phyloP scores from a whole-genome alignment of 2,888 invertebrate species.

The Cosmorhoe ocellata region DNA sequence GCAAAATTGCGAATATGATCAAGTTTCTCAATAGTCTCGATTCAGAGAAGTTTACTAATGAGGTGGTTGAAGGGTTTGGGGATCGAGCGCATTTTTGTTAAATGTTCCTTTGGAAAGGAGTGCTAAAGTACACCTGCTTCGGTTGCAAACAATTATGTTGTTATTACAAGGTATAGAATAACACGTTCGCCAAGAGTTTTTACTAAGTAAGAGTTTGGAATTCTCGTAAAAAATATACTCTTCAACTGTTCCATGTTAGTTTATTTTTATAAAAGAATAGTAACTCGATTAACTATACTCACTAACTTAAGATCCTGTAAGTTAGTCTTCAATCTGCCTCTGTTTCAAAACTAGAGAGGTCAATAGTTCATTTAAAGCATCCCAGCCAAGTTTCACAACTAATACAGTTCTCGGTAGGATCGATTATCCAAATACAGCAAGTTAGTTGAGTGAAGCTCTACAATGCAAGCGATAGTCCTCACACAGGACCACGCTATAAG shows the following conservation, averaged over 20 bases:
- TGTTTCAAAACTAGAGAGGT: constrained; percentile 17
- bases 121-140: constrained; percentile 1
- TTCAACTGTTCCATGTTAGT: too few species aligned
- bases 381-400: constrained; percentile 24
- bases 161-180: too few species aligned
- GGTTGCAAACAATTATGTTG: too few species aligned
- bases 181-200: too few species aligned
- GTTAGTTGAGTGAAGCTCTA: constrained; percentile 9
- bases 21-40: constrained; percentile 23
- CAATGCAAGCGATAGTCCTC: constrained; percentile 17
- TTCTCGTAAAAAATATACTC: too few species aligned
- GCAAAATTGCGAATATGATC: constrained; percentile 21
- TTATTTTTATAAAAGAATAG: too few species aligned
- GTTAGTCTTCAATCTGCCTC: constrained; percentile 2
- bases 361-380: constrained; percentile 19
- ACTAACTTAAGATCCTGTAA: too few species aligned
- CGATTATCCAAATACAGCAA: constrained; percentile 29
- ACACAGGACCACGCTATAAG: not conserved
- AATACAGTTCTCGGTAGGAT: constrained; percentile 23
- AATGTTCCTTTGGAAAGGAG: not conserved
- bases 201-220: too few species aligned
- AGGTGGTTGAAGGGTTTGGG: constrained; percentile 15
- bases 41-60: constrained; percentile 20
- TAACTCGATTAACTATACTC: too few species aligned
- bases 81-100: constrained; percentile 11